These are phyloP conservation scores for Paralichthys olivaceus DNA, from an alignment of 2,113 vertebrate species.

Conservation along the genomic window DNA sequence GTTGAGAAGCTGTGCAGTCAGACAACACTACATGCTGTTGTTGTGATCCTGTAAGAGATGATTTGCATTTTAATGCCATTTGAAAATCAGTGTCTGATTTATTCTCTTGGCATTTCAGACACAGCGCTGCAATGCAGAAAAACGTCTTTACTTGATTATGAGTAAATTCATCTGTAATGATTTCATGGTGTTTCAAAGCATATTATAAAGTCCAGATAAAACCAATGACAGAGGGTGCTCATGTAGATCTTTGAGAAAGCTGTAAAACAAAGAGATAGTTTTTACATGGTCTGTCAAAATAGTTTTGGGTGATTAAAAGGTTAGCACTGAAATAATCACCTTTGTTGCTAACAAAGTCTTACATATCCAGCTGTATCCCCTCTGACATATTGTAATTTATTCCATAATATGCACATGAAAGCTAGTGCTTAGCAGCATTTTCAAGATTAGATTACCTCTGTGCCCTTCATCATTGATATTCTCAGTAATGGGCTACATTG, in stretches of 20 bases:
- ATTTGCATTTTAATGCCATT: constrained; percentile 26
- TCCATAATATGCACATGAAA: constrained; percentile 30
- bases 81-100: constrained; percentile 41
- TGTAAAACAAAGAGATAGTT: neutral
- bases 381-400: constrained; percentile 16
- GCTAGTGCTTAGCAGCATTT: constrained; percentile 39
- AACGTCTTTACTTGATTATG: constrained; percentile 7
- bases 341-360: neutral
- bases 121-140: neutral
- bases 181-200: neutral
- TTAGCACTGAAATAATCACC: neutral
- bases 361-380: constrained; percentile 3
- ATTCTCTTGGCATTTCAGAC: constrained; percentile 28
- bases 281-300: neutral
- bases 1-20: constrained; percentile 28
- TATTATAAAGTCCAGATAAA: neutral
- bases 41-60: constrained; percentile 4
- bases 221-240: neutral
- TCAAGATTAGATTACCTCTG: constrained; percentile 30
- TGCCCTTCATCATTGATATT: constrained; percentile 20
- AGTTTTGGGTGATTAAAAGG: neutral
- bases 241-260: neutral
- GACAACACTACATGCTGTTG: constrained; percentile 26
- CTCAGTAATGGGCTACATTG: constrained; percentile 37
- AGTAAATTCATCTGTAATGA: neutral